Percentiles rank a stretch among this genome's conserved stretches.
phyloP scores from a whole-genome alignment of 2,888 invertebrate species.

The Hetaerina titia region DNA sequence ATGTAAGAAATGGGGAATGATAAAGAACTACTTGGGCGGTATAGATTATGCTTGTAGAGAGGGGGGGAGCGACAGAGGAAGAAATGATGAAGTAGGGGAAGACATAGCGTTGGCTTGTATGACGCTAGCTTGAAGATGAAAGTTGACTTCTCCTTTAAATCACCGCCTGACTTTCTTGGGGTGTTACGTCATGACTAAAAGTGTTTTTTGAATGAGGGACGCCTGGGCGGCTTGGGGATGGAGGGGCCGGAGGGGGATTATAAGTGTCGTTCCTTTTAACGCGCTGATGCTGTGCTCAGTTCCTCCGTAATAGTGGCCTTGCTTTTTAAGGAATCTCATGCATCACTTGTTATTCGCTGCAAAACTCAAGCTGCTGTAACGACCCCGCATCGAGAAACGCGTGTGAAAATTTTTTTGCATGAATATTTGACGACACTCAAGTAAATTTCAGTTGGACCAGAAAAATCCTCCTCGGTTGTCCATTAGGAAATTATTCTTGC shows the following conservation, averaged over 20 bases:
- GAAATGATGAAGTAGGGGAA: neutral
- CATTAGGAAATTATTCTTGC: too few species aligned
- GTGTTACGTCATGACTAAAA: conserved; percentile 37
- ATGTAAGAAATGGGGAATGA: too few species aligned
- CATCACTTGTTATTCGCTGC: neutral
- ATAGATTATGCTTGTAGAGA: too few species aligned
- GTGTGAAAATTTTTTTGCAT: too few species aligned
- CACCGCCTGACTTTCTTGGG: conserved; percentile 32
- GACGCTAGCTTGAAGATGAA: neutral
- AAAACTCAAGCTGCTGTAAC: neutral
- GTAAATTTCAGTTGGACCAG: too few species aligned
- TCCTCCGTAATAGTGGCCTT: neutral
- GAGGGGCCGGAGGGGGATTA: neutral
- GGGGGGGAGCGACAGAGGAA: neutral
- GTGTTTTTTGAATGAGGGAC: conserved; percentile 2
- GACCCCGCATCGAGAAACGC: too few species aligned
- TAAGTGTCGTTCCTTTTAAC: neutral
- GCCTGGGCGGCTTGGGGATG: neutral
- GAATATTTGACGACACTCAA: too few species aligned
- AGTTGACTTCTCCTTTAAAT: conserved; percentile 39
- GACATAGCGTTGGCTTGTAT: neutral
- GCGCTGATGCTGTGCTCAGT: neutral
- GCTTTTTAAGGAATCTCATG: neutral
- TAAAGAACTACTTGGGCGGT: too few species aligned
- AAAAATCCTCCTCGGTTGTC: too few species aligned